Conservation (phyloP, 2,797 vertebrate species). For the Arvicola amphibius region DNA sequence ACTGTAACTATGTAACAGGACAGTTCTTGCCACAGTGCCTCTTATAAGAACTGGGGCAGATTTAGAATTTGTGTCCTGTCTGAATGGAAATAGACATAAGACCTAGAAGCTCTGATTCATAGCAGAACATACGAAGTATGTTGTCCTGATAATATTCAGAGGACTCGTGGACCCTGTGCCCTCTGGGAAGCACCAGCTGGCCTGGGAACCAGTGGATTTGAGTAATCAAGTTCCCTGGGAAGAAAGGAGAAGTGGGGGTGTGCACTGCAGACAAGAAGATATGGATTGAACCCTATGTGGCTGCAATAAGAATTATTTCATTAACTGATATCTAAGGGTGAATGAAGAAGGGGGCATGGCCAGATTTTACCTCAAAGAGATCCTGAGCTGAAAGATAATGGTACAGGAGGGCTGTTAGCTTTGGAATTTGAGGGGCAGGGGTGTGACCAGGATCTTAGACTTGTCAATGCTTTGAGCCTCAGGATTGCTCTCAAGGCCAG, state of each 20-base stretch:
- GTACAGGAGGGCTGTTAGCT: background rate
- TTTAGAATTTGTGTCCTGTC: background rate
- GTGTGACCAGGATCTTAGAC: no score
- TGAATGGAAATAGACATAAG: background rate
- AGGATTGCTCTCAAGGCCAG: background rate
- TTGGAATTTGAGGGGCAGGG: background rate
- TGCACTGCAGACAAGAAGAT: background rate
- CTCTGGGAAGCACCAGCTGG: background rate
- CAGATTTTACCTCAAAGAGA: background rate
- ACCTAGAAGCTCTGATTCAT: background rate
- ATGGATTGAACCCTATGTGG: background rate
- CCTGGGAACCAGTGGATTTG: background rate
- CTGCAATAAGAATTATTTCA: background rate
- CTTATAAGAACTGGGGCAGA: background rate
- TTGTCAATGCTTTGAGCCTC: background rate
- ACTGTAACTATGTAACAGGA: background rate
- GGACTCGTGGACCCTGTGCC: background rate
- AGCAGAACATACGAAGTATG: background rate
- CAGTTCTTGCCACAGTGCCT: background rate
- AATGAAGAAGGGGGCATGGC: background rate
- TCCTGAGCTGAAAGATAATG: background rate
- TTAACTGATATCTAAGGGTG: background rate
- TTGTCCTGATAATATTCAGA: background rate
- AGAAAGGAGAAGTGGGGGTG: background rate
- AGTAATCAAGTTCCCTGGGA: background rate